phyloP scores from a whole-genome alignment of 2,113 vertebrate genomes.

The Gobius niger region DNA sequence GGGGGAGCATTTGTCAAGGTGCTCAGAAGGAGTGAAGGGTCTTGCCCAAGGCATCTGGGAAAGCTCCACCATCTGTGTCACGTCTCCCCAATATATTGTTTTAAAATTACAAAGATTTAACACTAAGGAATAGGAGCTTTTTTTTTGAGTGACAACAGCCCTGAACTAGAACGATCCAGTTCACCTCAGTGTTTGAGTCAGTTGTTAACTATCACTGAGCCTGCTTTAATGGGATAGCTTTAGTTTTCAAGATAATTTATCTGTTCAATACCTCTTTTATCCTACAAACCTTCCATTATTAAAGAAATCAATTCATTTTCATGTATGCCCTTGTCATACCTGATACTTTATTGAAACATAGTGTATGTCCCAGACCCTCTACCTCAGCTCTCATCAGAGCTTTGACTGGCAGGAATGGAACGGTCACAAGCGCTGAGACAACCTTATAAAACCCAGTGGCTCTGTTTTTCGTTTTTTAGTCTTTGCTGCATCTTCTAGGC shows the following conservation, averaged over 20 bases:
- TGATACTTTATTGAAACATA: slow-evolving; percentile 21
- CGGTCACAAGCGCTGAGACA: slow-evolving; percentile 55
- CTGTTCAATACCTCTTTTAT: too few species aligned
- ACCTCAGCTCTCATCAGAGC: slow-evolving; percentile 42
- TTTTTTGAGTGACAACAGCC: too few species aligned
- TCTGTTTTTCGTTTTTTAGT: slow-evolving; percentile 25
- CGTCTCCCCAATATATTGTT: too few species aligned
- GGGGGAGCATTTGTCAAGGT: slow-evolving; percentile 8
- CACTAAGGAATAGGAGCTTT: too few species aligned
- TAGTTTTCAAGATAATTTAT: too few species aligned
- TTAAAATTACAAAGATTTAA: too few species aligned
- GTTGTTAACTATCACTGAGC: too few species aligned
- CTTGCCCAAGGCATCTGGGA: too few species aligned
- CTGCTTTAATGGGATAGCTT: too few species aligned
- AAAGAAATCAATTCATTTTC: neutral
- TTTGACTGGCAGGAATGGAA: slow-evolving; percentile 29
- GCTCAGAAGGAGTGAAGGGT: neutral
- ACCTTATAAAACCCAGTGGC: slow-evolving; percentile 61
- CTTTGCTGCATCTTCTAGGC: slow-evolving; percentile 26
- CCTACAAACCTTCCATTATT: neutral
- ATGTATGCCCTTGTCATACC: neutral
- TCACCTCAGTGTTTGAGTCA: too few species aligned
- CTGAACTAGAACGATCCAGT: too few species aligned
- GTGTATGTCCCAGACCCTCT: slow-evolving; percentile 2
- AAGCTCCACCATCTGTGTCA: too few species aligned